Evolutionary conservation across 2,888 invertebrate genomes (phyloP).

Genomic region (Congeria kusceri): DNA sequence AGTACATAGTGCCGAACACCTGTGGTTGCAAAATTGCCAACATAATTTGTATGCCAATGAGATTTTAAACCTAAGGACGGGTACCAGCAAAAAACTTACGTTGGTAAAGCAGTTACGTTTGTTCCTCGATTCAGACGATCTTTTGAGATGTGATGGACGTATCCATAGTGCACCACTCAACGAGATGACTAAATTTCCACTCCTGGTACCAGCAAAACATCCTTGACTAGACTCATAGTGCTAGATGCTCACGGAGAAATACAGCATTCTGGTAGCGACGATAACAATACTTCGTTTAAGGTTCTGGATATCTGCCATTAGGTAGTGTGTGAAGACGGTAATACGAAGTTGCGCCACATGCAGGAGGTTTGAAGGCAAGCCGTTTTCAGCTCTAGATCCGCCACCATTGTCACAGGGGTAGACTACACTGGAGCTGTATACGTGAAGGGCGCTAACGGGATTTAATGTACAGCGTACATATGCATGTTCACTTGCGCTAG

Average conservation of each 20-base stretch:
- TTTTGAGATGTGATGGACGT: slow-evolving; percentile 31
- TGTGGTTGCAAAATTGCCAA: slow-evolving; percentile 21
- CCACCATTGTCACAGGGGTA: slow-evolving; percentile 59
- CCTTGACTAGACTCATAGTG: slow-evolving; percentile 15
- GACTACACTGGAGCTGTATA: slow-evolving; percentile 52
- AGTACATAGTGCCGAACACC: slow-evolving; percentile 5
- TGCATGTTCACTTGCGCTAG: slow-evolving; percentile 12
- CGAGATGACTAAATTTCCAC: slow-evolving; percentile 22
- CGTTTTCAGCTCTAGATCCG: slow-evolving; percentile 36
- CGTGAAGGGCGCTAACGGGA: slow-evolving; percentile 9
- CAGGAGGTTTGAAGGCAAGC: slow-evolving; percentile 32
- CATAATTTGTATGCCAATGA: slow-evolving; percentile 8
- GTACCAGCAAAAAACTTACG: background rate
- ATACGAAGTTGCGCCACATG: slow-evolving; percentile 40
- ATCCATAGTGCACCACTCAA: slow-evolving; percentile 34
- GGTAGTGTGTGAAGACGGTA: slow-evolving; percentile 2
- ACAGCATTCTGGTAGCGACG: background rate
- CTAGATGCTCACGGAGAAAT: slow-evolving; percentile 12
- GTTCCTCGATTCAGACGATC: slow-evolving; percentile 16
- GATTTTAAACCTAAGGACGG: slow-evolving; percentile 2
- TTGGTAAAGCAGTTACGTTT: slow-evolving; percentile 19
- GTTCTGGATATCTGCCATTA: slow-evolving; percentile 32
- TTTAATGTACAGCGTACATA: slow-evolving; percentile 44
- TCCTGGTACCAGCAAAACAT: slow-evolving; percentile 33
- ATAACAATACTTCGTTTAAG: background rate